These are phyloP conservation scores for Metacarcinus magister DNA, from an alignment of 2,888 invertebrate genomes.

Conservation along the genomic window DNA sequence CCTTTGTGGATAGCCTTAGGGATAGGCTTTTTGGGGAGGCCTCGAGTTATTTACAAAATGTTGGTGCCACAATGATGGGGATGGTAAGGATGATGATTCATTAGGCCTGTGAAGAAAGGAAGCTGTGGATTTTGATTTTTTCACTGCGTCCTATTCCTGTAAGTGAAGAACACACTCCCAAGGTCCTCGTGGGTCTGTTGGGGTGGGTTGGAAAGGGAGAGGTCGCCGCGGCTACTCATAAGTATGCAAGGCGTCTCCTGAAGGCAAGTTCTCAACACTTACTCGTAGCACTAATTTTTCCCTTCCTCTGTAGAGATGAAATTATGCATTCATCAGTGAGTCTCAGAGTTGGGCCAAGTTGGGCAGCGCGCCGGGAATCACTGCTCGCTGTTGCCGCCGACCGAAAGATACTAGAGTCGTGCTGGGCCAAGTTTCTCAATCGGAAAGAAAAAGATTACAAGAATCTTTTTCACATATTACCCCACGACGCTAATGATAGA, in stretches of 20 bases:
- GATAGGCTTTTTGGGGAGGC: neutral
- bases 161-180: neutral
- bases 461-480: too few relatives aligned
- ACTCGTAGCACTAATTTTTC: neutral
- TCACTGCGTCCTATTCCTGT: neutral
- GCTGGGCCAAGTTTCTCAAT: neutral
- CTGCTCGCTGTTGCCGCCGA: neutral
- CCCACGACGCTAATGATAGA: too few relatives aligned
- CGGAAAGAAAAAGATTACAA: neutral
- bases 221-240: neutral
- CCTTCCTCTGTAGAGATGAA: slow-evolving; percentile 60
- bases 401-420: neutral
- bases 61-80: neutral
- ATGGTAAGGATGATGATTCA: neutral
- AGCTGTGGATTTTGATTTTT: neutral
- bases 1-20: neutral
- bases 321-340: slow-evolving; percentile 60
- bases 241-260: neutral
- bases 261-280: slow-evolving; percentile 18
- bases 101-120: neutral
- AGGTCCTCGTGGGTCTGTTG: neutral
- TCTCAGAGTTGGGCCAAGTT: neutral
- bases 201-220: neutral
- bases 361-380: neutral
- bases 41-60: neutral